Percentiles rank a stretch among this genome's conserved stretches.
phyloP scores from a whole-genome alignment of 2,888 invertebrate genomes.

The Eristalis pertinax region DNA sequence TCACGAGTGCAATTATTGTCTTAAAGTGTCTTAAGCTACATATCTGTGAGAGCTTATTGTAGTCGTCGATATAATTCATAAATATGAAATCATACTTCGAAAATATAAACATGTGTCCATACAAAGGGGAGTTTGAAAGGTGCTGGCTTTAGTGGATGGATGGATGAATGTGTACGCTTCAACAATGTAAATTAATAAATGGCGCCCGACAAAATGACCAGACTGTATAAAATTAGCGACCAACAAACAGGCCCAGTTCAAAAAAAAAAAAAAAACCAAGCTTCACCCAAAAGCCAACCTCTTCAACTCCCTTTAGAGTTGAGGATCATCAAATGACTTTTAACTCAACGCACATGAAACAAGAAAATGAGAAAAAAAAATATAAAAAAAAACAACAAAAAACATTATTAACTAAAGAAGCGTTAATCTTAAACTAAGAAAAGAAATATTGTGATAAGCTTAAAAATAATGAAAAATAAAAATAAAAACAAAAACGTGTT shows the following conservation, averaged over 20 bases:
- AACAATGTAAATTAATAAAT: background rate
- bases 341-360: conserved; percentile 65
- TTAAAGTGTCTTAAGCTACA: conserved; percentile 42
- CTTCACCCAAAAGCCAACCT: background rate
- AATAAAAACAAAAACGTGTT: conserved; percentile 24
- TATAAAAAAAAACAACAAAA: conserved; percentile 16
- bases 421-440: conserved; percentile 35
- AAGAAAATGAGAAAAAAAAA: conserved; percentile 4
- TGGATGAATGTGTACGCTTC: background rate
- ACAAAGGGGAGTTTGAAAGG: background rate
- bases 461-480: conserved; percentile 28
- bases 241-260: background rate
- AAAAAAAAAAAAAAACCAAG: no score
- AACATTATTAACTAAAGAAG: conserved; percentile 32
- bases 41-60: background rate
- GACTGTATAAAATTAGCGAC: background rate
- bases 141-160: background rate
- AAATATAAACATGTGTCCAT: background rate
- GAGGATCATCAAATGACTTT: conserved; percentile 2
- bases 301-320: conserved; percentile 37
- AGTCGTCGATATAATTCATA: conserved; percentile 2
- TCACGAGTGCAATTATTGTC: conserved; percentile 30
- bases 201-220: background rate
- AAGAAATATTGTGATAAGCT: conserved; percentile 60
- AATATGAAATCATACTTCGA: background rate